Base-by-base conservation (phyloP, 53 echinoderm and acorn worm species). In the Temnopleurus reevesii region DNA sequence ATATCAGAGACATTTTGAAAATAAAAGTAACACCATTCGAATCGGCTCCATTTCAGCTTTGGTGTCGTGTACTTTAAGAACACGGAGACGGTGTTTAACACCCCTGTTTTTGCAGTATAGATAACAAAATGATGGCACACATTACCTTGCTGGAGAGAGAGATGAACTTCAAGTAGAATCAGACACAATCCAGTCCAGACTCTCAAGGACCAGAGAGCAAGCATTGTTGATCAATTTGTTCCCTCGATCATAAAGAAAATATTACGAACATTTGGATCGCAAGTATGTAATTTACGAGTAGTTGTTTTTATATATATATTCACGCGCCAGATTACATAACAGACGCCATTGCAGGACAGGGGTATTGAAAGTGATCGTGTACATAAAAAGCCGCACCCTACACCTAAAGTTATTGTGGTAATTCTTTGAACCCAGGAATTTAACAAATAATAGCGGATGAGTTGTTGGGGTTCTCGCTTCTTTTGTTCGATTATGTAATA, bases 401-500 rank as follows among this genome's bases (percentile, higher is more conserved):
- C 9, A 49, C 5, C n/a, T n/a, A n/a, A n/a, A n/a, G n/a, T n/a
- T n/a, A n/a, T 63, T 33, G 15, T 1, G 25, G 17, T 5, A 33
- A 9, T 10, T 59, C 29, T 59, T 27, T 4, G 59, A 9, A 33
- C 34, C 15, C 15, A 63, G 33, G 63, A 2, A 58, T 63, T 63
- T 33, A 30, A 63, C 5, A 12, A 6, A 60, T 13, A 71, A 56
- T 38, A 41, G 30, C n/a, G 2, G 71, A 8, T 2, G 71, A 21
- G 21, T 41, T 18, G 1, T 15, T 4, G 29, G 9, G 35, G 65
- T 59, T 2, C 56, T 24, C 7, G 17, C 23, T 38, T 21, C 21
- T 71, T 71, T 71, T 71, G 71, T 71, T 71, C 71, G n/a, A n/a
- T 71, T 71, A 38, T 41, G 71, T 71, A 71, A 71, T 71, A 18